Evolutionary conservation across 2,888 invertebrate genomes (phyloP), one percentile per base, ranked within the genome.

Genomic region (Drosophila kambysellisi): DNA sequence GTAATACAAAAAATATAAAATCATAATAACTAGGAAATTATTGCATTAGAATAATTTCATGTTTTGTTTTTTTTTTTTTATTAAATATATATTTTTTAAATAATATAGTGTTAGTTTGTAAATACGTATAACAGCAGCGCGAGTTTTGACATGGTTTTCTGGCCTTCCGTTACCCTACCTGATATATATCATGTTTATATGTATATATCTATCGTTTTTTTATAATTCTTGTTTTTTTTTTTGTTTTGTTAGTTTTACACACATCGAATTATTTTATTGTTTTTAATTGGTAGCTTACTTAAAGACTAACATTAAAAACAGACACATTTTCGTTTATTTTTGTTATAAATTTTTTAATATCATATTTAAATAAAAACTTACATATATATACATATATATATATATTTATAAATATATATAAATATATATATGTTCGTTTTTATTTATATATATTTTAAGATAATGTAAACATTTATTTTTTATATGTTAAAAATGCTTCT

Each of bases 261-360:
- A 76, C 81, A 81, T 79, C 54, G 32, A 65, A 32, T 73, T 69
- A 71, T 74, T 12, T 70, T 68, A 67, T 68, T 75, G 63, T 66
- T 78, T 62, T 77, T 84, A 70, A 73, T 82, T 68, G 59, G 62
- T 81, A 70, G 75, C 82, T 89, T 81, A 86, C 74, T 78, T 81
- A 87, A 87, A 81, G 86, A 85, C 92, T 92, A 88, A 86, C 83
- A 86, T 91, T 91, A 91, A 91, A 91, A 91, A 92, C 92, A 92
- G 91, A 91, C 91, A 85, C 80, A 85, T 87, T 76, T 83, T 82
- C 76, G 76, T 81, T 87, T 70, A 79, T 69, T 71, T 64, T 66
- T 81, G 76, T 70, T 74, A 64, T 66, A 32, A 30, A 65, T 39
- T 78, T 72, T 68, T 62, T 57, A 60, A 68, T 81, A 78, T 74